Evolutionary conservation across 1,140 invertebrate species (phyloP), one percentile per base, ranked within the genome.

Genomic region (Drosophila kepulauana): DNA sequence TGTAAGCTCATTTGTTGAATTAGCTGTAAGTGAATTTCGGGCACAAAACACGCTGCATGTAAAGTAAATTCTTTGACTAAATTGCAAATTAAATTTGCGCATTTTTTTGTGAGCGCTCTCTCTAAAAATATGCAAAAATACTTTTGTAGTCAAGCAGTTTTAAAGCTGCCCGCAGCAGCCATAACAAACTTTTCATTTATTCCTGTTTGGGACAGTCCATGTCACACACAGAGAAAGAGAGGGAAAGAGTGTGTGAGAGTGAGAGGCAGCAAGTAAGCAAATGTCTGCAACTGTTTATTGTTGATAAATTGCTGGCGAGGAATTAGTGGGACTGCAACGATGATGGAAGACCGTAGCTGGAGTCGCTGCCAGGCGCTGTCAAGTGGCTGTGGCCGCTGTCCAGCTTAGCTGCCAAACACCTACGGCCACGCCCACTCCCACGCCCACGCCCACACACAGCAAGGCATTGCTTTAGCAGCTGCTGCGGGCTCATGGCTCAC

Each of bases 281-380:
- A 89, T 88, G 85, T 89, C 85, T 88, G 85, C 85, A 88, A 88
- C 85, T 88, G 85, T 88, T 88, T 88, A 89, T 88, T 89, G 85
- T 88, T 89, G 85, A 88, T 88, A 88, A 88, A 88, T 88, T 88
- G 85, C 85, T 88, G 81, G 78, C 78, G 81, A 85, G 85, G 85
- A 88, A 88, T 88, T 88, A 89, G 85, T 88, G 76, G 57, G 78
- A 88, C 74, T 88, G 81, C 85, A 76, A 87, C 84, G 84, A 87
- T 87, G 84, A 87, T 87, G 84, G 80, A 87, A 87, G 84, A 84
- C 81, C 81, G 59, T 66, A 56, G 57, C 13, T 43, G 57, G 30
- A 56, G 41, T 61, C 51, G 65, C 48, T 43, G 35, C 67, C 49
- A 43, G 61, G 38, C 35, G 52, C 72, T 71, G 74, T 75, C 74